Percentiles rank a stretch among this genome's conserved stretches.
These are phyloP conservation scores for Thecophora atra DNA, from an alignment of 2,888 invertebrate species.

Conservation along the genomic window DNA sequence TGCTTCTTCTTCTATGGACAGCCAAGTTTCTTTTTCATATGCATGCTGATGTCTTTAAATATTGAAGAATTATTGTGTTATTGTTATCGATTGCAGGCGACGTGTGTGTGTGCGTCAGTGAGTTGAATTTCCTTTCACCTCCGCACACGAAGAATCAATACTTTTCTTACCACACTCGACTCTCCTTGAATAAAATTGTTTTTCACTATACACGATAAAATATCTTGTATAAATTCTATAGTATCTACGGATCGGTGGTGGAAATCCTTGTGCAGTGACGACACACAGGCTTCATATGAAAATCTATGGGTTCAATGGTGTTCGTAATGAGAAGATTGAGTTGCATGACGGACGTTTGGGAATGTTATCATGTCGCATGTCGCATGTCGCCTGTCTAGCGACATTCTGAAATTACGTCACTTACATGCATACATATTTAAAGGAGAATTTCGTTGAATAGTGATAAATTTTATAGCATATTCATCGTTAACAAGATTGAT, in stretches of 20 bases:
- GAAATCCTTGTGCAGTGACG: constrained; percentile 7
- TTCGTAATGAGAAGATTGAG: not conserved
- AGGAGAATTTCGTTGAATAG: not conserved
- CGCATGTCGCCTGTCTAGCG: constrained; percentile 19
- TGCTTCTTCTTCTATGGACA: too few relatives aligned
- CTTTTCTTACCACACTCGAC: not conserved
- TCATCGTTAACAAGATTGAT: too few relatives aligned
- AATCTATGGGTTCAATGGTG: not conserved
- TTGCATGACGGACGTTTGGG: not conserved
- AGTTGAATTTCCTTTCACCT: too few relatives aligned
- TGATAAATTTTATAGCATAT: too few relatives aligned
- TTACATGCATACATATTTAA: not conserved
- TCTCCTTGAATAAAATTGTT: constrained; percentile 1
- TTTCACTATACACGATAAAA: not conserved
- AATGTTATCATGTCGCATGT: constrained; percentile 12
- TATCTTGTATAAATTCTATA: not conserved
- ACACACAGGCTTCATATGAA: too few relatives aligned
- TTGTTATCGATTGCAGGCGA: not conserved
- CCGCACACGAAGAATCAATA: not conserved
- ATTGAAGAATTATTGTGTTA: not conserved
- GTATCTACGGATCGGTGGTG: not conserved
- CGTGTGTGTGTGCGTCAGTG: too few relatives aligned
- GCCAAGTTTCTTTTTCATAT: too few relatives aligned
- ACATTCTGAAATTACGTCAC: not conserved
- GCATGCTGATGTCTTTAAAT: not conserved